Conservation (phyloP, 2,888 invertebrate genomes). For the Drosophila buzzatii region DNA sequence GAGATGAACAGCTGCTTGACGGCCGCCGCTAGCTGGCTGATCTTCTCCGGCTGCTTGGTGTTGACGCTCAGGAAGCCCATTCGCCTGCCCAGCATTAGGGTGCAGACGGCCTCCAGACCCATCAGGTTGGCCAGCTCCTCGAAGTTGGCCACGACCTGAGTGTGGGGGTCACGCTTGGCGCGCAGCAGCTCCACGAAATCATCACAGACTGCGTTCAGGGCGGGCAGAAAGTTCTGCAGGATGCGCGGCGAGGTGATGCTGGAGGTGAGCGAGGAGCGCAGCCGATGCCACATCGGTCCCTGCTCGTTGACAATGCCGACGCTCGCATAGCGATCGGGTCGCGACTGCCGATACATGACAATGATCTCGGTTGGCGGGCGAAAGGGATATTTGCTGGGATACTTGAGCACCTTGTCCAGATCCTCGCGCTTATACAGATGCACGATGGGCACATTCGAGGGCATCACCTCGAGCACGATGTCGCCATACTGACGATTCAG, state of each 20-base stretch:
- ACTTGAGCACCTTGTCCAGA: slow-evolving; percentile 91
- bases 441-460: slow-evolving; percentile 90
- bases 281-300: slow-evolving; percentile 91
- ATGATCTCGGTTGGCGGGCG: slow-evolving; percentile 94
- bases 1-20: slow-evolving; percentile 92
- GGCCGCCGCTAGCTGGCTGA: slow-evolving; percentile 89
- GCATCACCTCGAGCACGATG: slow-evolving; percentile 91
- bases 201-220: slow-evolving; percentile 90
- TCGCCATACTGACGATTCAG: slow-evolving; percentile 91
- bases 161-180: slow-evolving; percentile 86
- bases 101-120: slow-evolving; percentile 93
- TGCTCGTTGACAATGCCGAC: slow-evolving; percentile 94
- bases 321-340: slow-evolving; percentile 92
- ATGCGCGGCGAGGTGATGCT: slow-evolving; percentile 91
- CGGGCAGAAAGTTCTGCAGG: slow-evolving; percentile 90
- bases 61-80: slow-evolving; percentile 89
- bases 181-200: slow-evolving; percentile 90
- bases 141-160: slow-evolving; percentile 88
- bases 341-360: slow-evolving; percentile 89
- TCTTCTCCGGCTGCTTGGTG: slow-evolving; percentile 87
- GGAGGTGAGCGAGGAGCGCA: slow-evolving; percentile 90
- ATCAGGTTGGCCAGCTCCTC: slow-evolving; percentile 91
- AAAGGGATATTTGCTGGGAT: slow-evolving; percentile 90
- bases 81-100: slow-evolving; percentile 91
- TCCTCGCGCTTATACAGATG: slow-evolving; percentile 90